Evolutionary conservation across 2,797 vertebrate species (phyloP), one percentile per base, ranked within the genome.

Genomic region (Myripristis jacobus): DNA sequence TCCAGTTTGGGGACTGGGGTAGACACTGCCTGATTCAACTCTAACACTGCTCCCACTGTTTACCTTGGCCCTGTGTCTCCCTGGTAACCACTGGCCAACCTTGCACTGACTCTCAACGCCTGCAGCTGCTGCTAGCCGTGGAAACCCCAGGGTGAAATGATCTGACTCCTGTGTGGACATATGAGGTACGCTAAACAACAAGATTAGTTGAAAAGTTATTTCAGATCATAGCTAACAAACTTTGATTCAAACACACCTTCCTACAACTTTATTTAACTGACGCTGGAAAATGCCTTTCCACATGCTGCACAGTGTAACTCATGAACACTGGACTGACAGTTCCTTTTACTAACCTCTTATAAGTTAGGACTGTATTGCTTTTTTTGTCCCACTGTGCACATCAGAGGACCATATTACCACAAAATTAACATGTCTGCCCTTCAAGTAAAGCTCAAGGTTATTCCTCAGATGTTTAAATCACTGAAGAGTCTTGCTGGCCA

Each of bases 41-140:
- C 46, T 19, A 92, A 94, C 94, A 94, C 93, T 93, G 91, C 77
- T 77, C 69, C 88, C 68, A 91, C 93, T 94, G 94, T 95, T 94
- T 92, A 93, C 91, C 89, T 88, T 89, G 85, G 82, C 69, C 21
- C 81, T 51, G 59, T 41, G 84, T 93, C 69, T 67, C 92, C 84
- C 6, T 90, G 89, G 90, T 69, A 87, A 93, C 87, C 82, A 67
- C 74, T 25, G 78, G 79, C 82, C 82, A 50, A 71, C 66, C 80
- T n/a, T 41, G 57, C 77, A 66, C 62, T 43, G 43, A n/a, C 60
- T 69, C 83, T 77, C 31, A 19, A 59, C 51, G 80, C 69, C 77
- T 68, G 79, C 75, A 74, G 79, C 61, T 66, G 38, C 75, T 29
- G 65, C 21, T 54, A 8, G 72, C 41, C 75, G 61, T 76, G 58